phyloP scores from a whole-genome alignment of 2,797 vertebrate genomes.

The Sciaenops ocellatus region DNA sequence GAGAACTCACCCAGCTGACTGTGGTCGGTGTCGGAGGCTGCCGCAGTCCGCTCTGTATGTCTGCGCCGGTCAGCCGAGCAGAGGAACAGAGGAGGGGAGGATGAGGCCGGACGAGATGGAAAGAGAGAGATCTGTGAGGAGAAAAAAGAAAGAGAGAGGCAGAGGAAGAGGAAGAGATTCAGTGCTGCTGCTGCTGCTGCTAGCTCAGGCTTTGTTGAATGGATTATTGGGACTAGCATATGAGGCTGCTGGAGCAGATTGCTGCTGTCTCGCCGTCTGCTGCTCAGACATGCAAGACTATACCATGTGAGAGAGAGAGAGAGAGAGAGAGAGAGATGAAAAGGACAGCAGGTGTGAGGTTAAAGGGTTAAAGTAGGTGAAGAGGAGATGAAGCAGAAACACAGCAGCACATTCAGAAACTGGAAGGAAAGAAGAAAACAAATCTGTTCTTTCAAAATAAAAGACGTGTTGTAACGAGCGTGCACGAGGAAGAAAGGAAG shows the following conservation, averaged over 20 bases:
- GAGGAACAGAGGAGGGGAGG: constrained; percentile 59
- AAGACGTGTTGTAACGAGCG: not conserved
- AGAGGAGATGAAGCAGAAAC: constrained; percentile 15
- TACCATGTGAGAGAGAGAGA: constrained; percentile 77
- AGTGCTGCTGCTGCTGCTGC: constrained; percentile 43
- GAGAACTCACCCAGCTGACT: constrained; percentile 81
- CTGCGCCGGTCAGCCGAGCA: constrained; percentile 67
- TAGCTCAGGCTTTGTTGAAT: constrained; percentile 69
- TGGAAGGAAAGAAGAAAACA: not conserved
- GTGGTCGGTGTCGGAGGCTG: constrained; percentile 65
- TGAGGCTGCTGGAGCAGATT: constrained; percentile 77
- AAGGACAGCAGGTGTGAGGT: constrained; percentile 58
- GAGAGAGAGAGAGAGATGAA: constrained; percentile 45
- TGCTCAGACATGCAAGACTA: constrained; percentile 83
- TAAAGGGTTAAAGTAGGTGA: constrained; percentile 57
- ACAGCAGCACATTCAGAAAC: constrained; percentile 7
- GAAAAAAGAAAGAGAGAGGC: constrained; percentile 48
- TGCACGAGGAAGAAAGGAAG: not conserved
- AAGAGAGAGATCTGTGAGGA: constrained; percentile 53
- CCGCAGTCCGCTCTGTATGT: constrained; percentile 76
- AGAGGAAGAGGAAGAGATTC: constrained; percentile 54
- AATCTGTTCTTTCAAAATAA: constrained; percentile 9
- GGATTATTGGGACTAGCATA: constrained; percentile 63
- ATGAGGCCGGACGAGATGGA: constrained; percentile 62
- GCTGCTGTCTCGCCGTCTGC: constrained; percentile 85